Evolutionary conservation across 2,888 invertebrate genomes (phyloP), one percentile per base, ranked within the genome.

Genomic region (Metalampra italica): DNA sequence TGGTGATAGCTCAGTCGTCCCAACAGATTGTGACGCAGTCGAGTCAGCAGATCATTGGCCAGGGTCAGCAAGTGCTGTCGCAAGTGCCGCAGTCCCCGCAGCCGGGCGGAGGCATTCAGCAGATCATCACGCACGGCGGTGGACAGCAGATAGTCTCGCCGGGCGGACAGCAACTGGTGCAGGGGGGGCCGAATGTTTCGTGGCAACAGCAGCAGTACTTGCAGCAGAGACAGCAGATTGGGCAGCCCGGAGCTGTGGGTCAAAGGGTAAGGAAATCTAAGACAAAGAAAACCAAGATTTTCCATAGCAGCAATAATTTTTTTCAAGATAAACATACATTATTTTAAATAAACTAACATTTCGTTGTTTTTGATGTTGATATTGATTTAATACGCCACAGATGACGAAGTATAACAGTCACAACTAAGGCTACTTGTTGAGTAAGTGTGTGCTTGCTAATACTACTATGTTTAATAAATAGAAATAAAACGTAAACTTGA

Each of bases 131-230:
- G 0, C 90, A 90, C 61, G 82, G 86, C 32, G 84, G 85, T 3
- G 85, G 84, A 0, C 90, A 90, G 60, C 89, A 90, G 61, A 84
- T 90, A 29, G 82, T 89, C 7, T 83, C 88, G 0, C 88, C 89
- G 0, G 85, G 86, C 0, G 86, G 85, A 0, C 87, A 86, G 51
- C 86, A 86, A 52, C 78, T 87, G 15, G 82, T 88, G 9, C 87
- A 84, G 60, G 85, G 84, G 9, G 84, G 82, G 1, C 90, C 85
- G 63, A 85, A 82, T 65, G 86, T 89, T 9, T 76, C 86, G 0
- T 88, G 88, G 88, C 89, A 88, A 53, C 90, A 90, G 51, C 90
- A 90, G 55, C 90, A 89, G 56, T 90, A 89, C 50, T 68, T 90
- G 56, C 89, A 79, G 56, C 87, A 87, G 57, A 75, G 89, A 38